phyloP scores from a whole-genome alignment of 2,797 vertebrate genomes.

The Artibeus jamaicensis region DNA sequence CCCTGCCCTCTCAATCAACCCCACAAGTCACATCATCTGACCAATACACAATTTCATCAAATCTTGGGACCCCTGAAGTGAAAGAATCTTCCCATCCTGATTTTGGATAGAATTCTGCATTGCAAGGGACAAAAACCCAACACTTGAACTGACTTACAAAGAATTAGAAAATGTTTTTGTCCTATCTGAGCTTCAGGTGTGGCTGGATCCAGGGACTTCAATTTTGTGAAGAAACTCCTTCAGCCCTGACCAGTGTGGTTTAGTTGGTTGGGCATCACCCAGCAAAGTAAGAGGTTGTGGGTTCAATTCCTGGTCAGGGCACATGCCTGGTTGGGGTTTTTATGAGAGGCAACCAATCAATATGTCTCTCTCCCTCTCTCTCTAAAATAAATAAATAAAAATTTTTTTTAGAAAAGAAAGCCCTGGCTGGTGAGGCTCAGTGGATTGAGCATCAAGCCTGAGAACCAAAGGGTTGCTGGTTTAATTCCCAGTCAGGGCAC shows the following conservation, averaged over 20 bases:
- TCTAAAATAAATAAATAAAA: too few relatives aligned
- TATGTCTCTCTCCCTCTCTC: too few relatives aligned
- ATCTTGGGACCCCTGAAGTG: neutral
- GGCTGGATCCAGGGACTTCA: neutral
- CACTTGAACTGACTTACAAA: neutral
- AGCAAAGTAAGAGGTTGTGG: too few relatives aligned
- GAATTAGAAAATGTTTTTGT: neutral
- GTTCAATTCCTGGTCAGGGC: too few relatives aligned
- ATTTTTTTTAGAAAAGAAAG: too few relatives aligned
- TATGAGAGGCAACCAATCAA: too few relatives aligned
- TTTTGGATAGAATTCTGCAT: neutral
- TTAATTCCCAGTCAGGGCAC: neutral
- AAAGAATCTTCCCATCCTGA: neutral
- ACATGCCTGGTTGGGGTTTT: too few relatives aligned
- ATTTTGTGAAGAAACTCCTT: neutral
- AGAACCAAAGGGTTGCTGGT: neutral
- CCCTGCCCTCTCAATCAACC: neutral
- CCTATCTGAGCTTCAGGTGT: neutral
- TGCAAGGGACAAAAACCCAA: neutral
- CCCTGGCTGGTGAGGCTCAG: neutral
- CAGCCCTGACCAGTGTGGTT: neutral
- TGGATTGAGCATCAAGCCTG: neutral
- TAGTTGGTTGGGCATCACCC: too few relatives aligned
- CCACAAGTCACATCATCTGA: neutral
- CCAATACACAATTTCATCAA: neutral